Evolutionary conservation across 2,797 vertebrate genomes (phyloP).

Genomic region (Hemitrygon akajei): DNA sequence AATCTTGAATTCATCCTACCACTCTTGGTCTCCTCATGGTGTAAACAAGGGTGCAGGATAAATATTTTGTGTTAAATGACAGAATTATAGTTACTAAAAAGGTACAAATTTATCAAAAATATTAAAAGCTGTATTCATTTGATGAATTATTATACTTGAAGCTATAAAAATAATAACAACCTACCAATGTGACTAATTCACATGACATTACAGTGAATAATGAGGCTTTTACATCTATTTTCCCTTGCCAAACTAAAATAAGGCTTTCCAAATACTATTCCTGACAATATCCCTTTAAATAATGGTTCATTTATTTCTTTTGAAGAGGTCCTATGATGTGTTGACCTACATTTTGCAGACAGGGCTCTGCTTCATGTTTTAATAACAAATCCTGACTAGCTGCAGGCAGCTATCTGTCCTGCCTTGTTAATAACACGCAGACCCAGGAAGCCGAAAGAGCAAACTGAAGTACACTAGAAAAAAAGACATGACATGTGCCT

Average conservation of each 20-base stretch:
- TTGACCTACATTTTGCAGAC: slow-evolving; percentile 28
- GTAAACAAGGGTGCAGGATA: not conserved
- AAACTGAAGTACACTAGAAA: not conserved
- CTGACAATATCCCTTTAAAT: slow-evolving; percentile 19
- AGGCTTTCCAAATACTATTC: not conserved
- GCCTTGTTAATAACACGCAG: slow-evolving; percentile 26
- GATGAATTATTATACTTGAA: no score
- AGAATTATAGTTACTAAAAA: not conserved
- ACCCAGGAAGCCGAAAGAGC: slow-evolving; percentile 22
- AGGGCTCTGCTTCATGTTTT: slow-evolving; percentile 33
- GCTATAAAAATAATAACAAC: not conserved
- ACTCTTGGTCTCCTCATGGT: not conserved
- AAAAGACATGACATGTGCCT: not conserved
- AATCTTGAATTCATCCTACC: not conserved
- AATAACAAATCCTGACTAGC: slow-evolving; percentile 29
- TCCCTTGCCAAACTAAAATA: not conserved
- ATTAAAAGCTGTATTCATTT: not conserved
- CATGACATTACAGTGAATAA: not conserved
- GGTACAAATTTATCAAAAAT: not conserved
- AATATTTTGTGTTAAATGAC: not conserved
- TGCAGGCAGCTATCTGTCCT: slow-evolving; percentile 20
- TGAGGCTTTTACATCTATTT: not conserved
- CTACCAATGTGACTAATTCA: not conserved
- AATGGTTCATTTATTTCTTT: slow-evolving; percentile 20
- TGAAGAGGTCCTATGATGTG: slow-evolving; percentile 22